Percentiles rank a stretch among this genome's conserved stretches.
These are phyloP conservation scores for Zaprionus inermis DNA, from an alignment of 1,140 invertebrate species.

Conservation along the genomic window DNA sequence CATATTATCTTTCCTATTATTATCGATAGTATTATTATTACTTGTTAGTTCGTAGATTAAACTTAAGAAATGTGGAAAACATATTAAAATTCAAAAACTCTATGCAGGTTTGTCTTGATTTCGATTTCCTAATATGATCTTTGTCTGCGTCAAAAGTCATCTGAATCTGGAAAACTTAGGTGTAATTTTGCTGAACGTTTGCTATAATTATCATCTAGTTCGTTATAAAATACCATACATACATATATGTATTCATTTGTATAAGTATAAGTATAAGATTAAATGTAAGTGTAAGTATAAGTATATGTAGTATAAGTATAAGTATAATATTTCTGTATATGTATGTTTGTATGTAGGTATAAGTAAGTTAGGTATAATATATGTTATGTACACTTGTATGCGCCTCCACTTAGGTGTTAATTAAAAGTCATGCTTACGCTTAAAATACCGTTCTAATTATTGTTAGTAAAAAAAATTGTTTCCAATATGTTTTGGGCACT, in stretches of 20 bases:
- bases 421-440: conserved; percentile 72
- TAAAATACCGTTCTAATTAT: conserved; percentile 56
- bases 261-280: conserved; percentile 50
- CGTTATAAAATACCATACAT: conserved; percentile 53
- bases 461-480: conserved; percentile 71
- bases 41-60: conserved; percentile 53
- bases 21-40: conserved; percentile 25
- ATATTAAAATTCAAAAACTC: conserved; percentile 60
- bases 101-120: not conserved
- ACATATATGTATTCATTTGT: conserved; percentile 37
- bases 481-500: conserved; percentile 51
- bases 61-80: conserved; percentile 68
- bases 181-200: conserved; percentile 74
- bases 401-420: conserved; percentile 42
- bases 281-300: conserved; percentile 36
- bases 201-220: conserved; percentile 54
- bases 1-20: conserved; percentile 1
- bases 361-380: conserved; percentile 39
- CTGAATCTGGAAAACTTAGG: conserved; percentile 78
- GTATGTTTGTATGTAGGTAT: conserved; percentile 33
- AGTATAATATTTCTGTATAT: conserved; percentile 47
- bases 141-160: conserved; percentile 73
- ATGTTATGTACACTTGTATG: conserved; percentile 61
- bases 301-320: conserved; percentile 35
- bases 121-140: conserved; percentile 36